Conservation (phyloP, 2,888 invertebrate species). For the Cyaniris semiargus region DNA sequence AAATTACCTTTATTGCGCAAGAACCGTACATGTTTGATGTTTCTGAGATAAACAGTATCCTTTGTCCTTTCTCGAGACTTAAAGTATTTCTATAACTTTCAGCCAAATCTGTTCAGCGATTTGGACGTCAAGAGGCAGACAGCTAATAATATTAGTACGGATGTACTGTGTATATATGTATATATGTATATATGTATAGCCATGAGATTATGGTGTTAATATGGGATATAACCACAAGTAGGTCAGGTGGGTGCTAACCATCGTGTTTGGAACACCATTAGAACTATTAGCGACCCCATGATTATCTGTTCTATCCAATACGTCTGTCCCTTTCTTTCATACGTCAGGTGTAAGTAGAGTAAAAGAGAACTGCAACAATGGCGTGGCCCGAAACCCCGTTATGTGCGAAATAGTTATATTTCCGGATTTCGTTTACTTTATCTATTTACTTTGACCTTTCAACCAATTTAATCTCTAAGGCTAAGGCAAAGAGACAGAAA, state of each 20-base stretch:
- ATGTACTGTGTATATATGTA: neutral
- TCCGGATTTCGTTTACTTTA: neutral
- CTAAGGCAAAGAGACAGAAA: too few species aligned
- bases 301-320: slow-evolving; percentile 4
- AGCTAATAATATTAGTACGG: too few species aligned
- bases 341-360: neutral
- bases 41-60: too few species aligned
- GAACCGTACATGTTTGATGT: too few species aligned
- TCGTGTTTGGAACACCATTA: neutral
- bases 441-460: neutral
- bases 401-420: slow-evolving; percentile 12
- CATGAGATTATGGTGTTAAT: neutral
- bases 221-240: slow-evolving; percentile 9
- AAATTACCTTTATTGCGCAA: too few species aligned
- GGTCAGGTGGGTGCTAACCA: neutral
- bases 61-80: too few species aligned
- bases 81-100: too few species aligned
- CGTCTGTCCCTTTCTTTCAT: neutral
- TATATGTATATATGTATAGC: too few species aligned
- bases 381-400: neutral
- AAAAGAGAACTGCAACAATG: neutral
- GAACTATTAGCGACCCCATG: slow-evolving; percentile 6
- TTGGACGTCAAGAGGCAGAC: too few species aligned
- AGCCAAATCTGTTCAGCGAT: too few species aligned
- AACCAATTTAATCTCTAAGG: neutral